Base-by-base conservation (phyloP, 2,888 invertebrate species). In the Cheilosia scutellata region DNA sequence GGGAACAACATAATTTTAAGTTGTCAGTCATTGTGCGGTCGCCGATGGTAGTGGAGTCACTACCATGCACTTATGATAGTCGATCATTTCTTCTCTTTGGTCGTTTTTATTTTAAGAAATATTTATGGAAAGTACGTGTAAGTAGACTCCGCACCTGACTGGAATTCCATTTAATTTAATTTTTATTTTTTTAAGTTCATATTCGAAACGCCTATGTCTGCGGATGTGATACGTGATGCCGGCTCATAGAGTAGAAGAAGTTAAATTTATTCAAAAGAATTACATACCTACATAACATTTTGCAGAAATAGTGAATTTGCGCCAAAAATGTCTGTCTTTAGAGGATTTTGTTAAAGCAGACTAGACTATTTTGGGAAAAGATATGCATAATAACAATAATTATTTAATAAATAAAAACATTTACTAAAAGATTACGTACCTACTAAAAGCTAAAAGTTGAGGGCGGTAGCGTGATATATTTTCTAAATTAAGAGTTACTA, bases 61-160 rank as follows among this genome's bases (percentile, higher is more conserved):
- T 42, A 51, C 58, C 6, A 37, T 77, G 76, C 76, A 76, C 66
- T 68, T 78, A 83, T 83, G 83, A 83, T 76, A 74, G 74, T 68
- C 83, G 58, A 83, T 74, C 68, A 78, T 63, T 57, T 63, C 6
- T 49, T 51, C 31, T 31, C n/a, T 33, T 66, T 76, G 33, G 70
- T 71, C n/a, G 71, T 77, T 77, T 83, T 83, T 77, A 60, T 83
- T 82, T 82, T 68, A 55, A 77, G 40, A 78, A 83, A 74, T 74
- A 83, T 68, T 78, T 83, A 83, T 78, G 74, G 74, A 83, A 83
- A 78, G 57, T 70, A 83, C 83, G 78, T 83, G 78, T 83, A 83
- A 83, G 83, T 78, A 83, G 83, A 78, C 58, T 83, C 78, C 49
- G 51, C 55, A 74, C 83, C 68, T 83, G 83, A 83, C 63, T 63